Evolutionary conservation across 2,797 vertebrate species (phyloP).

Genomic region (Sebastes minor): DNA sequence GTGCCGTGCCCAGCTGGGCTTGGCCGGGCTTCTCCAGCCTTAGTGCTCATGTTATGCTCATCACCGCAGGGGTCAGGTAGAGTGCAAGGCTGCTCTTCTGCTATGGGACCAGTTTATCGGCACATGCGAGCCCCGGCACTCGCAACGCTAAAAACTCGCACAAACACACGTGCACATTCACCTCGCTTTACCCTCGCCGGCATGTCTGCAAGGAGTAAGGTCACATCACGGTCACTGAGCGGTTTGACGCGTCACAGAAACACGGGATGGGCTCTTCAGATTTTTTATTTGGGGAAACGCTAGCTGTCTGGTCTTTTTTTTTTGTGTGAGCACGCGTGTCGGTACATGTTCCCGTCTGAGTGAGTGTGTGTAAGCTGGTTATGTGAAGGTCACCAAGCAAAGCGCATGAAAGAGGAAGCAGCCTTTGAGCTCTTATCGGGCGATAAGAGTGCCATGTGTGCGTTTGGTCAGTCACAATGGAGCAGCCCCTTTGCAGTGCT

Average conservation of each 20-base stretch:
- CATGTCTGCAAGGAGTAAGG: conserved; percentile 54
- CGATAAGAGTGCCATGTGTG: not conserved
- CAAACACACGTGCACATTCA: conserved; percentile 25
- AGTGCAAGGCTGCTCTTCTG: conserved; percentile 64
- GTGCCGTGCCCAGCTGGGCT: conserved; percentile 31
- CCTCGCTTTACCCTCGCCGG: conserved; percentile 55
- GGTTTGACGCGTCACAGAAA: conserved; percentile 43
- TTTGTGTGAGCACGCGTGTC: not conserved
- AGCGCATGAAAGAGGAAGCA: conserved; percentile 39
- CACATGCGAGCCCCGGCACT: conserved; percentile 6
- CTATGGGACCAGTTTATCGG: conserved; percentile 52
- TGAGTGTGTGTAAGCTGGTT: conserved; percentile 39
- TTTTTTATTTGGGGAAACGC: not conserved
- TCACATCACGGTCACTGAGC: conserved; percentile 76
- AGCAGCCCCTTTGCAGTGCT: conserved; percentile 10
- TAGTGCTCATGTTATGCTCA: conserved; percentile 55
- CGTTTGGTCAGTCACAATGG: conserved; percentile 11
- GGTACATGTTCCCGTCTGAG: conserved; percentile 23
- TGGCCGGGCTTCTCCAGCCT: conserved; percentile 48
- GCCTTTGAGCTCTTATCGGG: conserved; percentile 36
- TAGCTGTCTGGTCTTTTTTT: not conserved
- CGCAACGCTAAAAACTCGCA: not conserved
- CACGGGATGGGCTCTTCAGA: not conserved
- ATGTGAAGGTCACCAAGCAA: conserved; percentile 53
- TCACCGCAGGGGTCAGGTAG: conserved; percentile 62